Evolutionary conservation across 2,888 invertebrate genomes (phyloP).

Genomic region (Brachypalpus laphriformis): DNA sequence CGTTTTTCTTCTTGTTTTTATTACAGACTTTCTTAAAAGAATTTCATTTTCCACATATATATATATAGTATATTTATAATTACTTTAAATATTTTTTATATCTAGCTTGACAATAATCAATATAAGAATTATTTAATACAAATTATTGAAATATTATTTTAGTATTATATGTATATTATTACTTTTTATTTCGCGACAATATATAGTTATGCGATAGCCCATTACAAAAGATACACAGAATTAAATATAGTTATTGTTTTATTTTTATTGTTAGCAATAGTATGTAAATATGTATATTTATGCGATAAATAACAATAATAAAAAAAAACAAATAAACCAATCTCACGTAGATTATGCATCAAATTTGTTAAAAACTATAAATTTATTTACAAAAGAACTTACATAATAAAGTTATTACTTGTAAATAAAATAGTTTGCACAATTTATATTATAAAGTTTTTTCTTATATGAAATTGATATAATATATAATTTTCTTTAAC

Average conservation of each 20-base stretch:
- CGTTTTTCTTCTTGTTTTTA: background rate
- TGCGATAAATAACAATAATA: conserved; percentile 26
- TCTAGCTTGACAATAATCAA: conserved; percentile 68
- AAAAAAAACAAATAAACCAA: conserved; percentile 14
- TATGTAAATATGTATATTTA: conserved; percentile 45
- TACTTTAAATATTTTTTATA: conserved; percentile 49
- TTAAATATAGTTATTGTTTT: conserved; percentile 67
- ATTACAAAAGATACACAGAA: conserved; percentile 66
- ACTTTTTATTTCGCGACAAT: conserved; percentile 48
- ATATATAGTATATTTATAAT: conserved; percentile 49
- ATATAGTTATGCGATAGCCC: conserved; percentile 54
- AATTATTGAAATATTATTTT: conserved; percentile 55
- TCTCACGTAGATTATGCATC: conserved; percentile 7
- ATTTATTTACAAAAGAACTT: conserved; percentile 56
- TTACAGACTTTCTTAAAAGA: conserved; percentile 59
- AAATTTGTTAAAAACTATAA: conserved; percentile 15
- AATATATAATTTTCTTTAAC: conserved; percentile 14
- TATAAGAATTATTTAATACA: conserved; percentile 54
- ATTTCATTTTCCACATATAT: conserved; percentile 57
- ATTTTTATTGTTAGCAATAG: conserved; percentile 50
- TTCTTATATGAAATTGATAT: conserved; percentile 5
- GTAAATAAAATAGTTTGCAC: conserved; percentile 33
- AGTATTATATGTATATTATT: conserved; percentile 10
- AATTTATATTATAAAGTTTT: conserved; percentile 2
- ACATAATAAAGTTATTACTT: conserved; percentile 26